phyloP scores from a whole-genome alignment of 2,888 invertebrate genomes.

The Seira sanloemensis region DNA sequence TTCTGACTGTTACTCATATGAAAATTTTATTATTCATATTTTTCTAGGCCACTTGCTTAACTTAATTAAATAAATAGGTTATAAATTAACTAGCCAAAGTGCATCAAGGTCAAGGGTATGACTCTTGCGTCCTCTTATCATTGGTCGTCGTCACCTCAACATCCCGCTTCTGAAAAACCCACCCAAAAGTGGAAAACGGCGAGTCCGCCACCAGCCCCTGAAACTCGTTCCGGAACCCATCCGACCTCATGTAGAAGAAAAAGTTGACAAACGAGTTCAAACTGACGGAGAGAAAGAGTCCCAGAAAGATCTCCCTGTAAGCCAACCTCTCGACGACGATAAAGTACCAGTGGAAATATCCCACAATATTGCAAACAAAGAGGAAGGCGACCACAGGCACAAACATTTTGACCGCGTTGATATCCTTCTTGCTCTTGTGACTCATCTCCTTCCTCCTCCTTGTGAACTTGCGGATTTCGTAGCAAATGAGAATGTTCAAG shows the following conservation, averaged over 20 bases:
- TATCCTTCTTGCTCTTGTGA: neutral
- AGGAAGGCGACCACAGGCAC: neutral
- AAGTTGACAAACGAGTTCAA: neutral
- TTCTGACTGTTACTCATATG: too few species aligned
- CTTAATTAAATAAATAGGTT: neutral
- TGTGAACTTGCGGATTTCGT: neutral
- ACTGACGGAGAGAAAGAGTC: neutral
- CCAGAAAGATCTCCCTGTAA: neutral
- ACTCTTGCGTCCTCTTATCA: neutral
- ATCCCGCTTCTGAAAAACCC: neutral
- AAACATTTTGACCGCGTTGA: neutral
- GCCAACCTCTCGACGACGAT: neutral
- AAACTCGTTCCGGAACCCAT: neutral
- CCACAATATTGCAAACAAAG: neutral
- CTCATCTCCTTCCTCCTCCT: neutral
- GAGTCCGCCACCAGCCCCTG: too few species aligned
- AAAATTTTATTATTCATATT: too few species aligned
- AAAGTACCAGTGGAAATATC: neutral
- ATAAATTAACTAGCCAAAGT: neutral
- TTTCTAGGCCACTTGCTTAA: too few species aligned
- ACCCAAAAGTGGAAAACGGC: too few species aligned
- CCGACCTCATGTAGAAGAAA: neutral
- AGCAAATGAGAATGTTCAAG: neutral
- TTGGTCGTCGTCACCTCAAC: neutral
- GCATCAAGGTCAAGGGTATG: neutral